Conservation (phyloP, 2,797 vertebrate species). For the Pelochelys cantorii region DNA sequence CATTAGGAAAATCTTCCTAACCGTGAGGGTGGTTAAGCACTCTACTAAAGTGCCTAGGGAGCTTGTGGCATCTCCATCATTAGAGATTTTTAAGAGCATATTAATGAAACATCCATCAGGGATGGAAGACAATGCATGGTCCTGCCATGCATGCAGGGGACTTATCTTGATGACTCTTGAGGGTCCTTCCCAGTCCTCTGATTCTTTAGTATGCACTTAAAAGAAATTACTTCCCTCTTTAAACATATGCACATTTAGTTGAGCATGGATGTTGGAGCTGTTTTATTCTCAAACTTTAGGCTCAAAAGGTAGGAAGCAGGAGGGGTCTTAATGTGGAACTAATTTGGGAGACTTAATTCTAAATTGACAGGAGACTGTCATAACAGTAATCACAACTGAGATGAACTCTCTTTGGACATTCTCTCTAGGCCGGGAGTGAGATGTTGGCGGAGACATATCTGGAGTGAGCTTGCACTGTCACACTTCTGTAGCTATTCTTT, state of each 20-base stretch:
- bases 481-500: not conserved
- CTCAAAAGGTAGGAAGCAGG: not conserved
- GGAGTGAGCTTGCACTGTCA: accelerated
- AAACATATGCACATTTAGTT: not conserved
- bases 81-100: too few relatives aligned
- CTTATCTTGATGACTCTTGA: too few relatives aligned
- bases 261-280: not conserved
- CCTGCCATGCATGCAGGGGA: too few relatives aligned
- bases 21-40: too few relatives aligned
- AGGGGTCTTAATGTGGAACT: not conserved
- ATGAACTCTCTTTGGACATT: not conserved
- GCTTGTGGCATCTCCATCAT: too few relatives aligned
- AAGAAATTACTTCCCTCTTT: not conserved
- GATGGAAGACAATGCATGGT: too few relatives aligned
- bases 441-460: not conserved
- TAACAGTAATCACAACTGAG: not conserved
- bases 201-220: not conserved
- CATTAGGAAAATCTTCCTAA: too few relatives aligned
- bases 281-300: not conserved
- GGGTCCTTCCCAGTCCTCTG: too few relatives aligned
- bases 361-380: not conserved
- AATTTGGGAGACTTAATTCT: not conserved
- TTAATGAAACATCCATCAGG: too few relatives aligned
- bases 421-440: not conserved
- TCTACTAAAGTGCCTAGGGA: too few relatives aligned